phyloP scores from a whole-genome alignment of 2,113 vertebrate genomes.

The Oxyura jamaicensis region DNA sequence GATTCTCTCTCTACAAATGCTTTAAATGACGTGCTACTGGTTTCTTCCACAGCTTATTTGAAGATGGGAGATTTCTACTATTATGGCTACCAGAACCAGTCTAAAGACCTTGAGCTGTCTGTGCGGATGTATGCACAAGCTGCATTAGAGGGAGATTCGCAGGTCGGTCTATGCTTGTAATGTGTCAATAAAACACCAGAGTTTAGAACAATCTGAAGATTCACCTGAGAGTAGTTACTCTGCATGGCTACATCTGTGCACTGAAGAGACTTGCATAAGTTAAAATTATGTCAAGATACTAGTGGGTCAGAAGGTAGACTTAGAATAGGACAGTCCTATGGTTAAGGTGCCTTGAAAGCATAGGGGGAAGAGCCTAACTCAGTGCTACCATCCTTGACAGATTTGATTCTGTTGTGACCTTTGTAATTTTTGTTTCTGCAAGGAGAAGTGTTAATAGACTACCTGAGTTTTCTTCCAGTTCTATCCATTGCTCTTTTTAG shows the following conservation, averaged over 20 bases:
- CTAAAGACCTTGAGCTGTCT: constrained; percentile 76
- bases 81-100: constrained; percentile 78
- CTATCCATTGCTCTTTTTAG: not conserved
- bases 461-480: not conserved
- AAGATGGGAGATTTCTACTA: constrained; percentile 94
- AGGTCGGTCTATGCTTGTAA: constrained; percentile 77
- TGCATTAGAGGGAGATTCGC: constrained; percentile 85
- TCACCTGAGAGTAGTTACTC: not conserved
- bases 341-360: not conserved
- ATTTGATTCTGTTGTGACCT: not conserved
- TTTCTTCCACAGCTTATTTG: constrained; percentile 82
- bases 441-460: not conserved
- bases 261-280: not conserved
- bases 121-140: constrained; percentile 88
- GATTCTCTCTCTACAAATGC: not conserved
- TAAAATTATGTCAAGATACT: not conserved
- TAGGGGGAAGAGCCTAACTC: not conserved
- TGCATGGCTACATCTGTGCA: not conserved
- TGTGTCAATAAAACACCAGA: not conserved
- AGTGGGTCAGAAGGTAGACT: not conserved
- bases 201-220: not conserved
- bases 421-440: not conserved
- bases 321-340: not conserved
- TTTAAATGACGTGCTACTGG: not conserved
- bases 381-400: not conserved